Base-by-base conservation (phyloP, 2,888 invertebrate species). In the Archaeoteleia sp. region DNA sequence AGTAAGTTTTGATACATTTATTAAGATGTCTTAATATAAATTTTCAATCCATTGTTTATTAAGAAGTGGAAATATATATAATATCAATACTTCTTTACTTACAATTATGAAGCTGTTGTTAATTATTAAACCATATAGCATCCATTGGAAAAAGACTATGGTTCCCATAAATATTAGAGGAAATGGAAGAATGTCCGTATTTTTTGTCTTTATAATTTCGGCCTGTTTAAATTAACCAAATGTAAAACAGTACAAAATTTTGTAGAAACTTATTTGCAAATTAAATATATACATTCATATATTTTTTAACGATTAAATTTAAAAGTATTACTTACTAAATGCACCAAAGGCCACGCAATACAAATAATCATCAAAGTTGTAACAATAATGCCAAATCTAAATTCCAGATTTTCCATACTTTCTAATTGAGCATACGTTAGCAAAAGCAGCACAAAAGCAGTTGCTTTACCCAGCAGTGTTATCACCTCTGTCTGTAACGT, bases 171-270 rank as follows among this genome's bases (percentile, higher is more conserved):
- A 86, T 77, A 96, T 95, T 60, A 97, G 88, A 5, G 95, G 94
- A 82, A 97, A 94, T 2, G 97, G 96, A 85, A 98, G 88, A 27
- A 91, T 91, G 66, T 93, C 94, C 0, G 96, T 94, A 83, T 93
- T 95, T 86, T 93, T 91, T 9, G 92, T 92, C 78, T 87, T 87
- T 23, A 97, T 90, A 51, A 97, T 92, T 57, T 92, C 88, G 73
- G 88, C 88, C 95, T 95, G 48, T 32, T 62, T 63, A 40, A 12
- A 60, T 39, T 48, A 54, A 9, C 17, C 29, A 43, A 42, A 35
- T 29, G 6, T 17, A 27, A n/a, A n/a, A 35, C 25, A 30, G 29
- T 13, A 29, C 14, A 70, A 49, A 66, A 71, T 30, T 13, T 30
- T 45, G 10, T 8, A 63, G 10, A 45, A 49, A 51, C 35, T 39